A percentile compares a stretch with the other conserved stretches of the same genome.
phyloP scores from a whole-genome alignment of 2,797 vertebrate genomes.

The Falco rusticolus region DNA sequence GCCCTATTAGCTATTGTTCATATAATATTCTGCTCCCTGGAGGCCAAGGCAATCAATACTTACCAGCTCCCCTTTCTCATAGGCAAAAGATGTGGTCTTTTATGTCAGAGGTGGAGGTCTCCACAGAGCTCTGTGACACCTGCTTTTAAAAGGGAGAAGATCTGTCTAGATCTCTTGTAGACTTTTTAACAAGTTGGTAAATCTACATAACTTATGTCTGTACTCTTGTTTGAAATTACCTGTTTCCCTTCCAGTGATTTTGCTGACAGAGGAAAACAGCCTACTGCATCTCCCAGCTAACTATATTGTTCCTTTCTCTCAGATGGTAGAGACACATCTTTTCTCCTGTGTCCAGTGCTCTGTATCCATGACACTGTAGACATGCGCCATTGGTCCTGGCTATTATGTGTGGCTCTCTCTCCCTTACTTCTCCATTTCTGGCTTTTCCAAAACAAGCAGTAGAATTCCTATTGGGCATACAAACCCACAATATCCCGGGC shows the following conservation, averaged over 20 bases:
- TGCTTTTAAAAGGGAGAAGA: background rate
- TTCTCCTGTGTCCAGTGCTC: background rate
- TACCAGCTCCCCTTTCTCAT: background rate
- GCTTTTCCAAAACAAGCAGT: background rate
- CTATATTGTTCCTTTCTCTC: background rate
- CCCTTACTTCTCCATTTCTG: background rate
- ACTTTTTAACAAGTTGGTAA: background rate
- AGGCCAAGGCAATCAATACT: background rate
- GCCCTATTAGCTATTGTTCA: background rate
- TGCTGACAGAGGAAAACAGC: background rate
- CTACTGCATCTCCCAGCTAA: background rate
- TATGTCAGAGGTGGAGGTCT: background rate
- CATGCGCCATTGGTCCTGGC: background rate
- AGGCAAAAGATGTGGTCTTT: background rate
- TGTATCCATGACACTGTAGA: fast-evolving
- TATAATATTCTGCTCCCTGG: background rate
- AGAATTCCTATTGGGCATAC: background rate
- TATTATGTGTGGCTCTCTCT: background rate
- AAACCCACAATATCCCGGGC: background rate
- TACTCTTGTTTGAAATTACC: background rate
- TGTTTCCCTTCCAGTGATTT: background rate
- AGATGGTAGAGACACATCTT: background rate
- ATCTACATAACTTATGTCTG: background rate
- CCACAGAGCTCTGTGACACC: background rate
- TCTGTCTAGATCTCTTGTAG: background rate